phyloP scores from a whole-genome alignment of 2,113 vertebrate genomes.

The Gorsachius goisagi region DNA sequence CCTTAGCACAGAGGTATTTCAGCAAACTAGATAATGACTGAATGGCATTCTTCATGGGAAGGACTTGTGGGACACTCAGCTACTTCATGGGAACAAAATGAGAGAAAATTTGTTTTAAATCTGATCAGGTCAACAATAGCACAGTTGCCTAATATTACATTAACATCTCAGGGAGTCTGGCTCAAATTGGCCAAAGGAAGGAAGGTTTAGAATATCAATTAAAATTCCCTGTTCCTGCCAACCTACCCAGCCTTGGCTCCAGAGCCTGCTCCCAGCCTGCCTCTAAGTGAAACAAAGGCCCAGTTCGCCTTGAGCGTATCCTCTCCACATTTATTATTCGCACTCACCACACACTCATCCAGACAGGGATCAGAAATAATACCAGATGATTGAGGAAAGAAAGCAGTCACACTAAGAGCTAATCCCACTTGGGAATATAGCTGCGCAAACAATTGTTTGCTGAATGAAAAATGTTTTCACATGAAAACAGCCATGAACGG shows the following conservation, averaged over 20 bases:
- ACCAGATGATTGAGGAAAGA: conserved; percentile 9
- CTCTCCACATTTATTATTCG: neutral
- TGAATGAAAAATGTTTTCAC: conserved; percentile 1
- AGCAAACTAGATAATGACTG: neutral
- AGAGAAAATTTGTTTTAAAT: conserved; percentile 22
- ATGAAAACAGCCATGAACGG: neutral
- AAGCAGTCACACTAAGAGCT: neutral
- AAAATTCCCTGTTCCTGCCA: conserved; percentile 48
- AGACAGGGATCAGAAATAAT: conserved; percentile 26
- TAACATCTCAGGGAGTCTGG: neutral
- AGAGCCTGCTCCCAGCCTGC: neutral
- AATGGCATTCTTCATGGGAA: neutral
- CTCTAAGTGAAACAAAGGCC: conserved; percentile 1
- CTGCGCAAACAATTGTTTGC: conserved; percentile 25
- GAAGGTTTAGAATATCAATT: conserved; percentile 61
- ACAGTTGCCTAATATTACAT: conserved; percentile 23
- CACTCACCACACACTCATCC: neutral
- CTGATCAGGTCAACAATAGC: neutral
- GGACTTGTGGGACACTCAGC: neutral
- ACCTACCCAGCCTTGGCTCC: conserved; percentile 12
- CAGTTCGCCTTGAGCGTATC: neutral
- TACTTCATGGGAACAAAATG: neutral
- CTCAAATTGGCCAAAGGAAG: conserved; percentile 19
- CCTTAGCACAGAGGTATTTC: conserved; percentile 1
- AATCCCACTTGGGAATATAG: conserved; percentile 1